Evolutionary conservation across 1,140 invertebrate genomes (phyloP), one percentile per base, ranked within the genome.

Genomic region (Camponotus vicinus): DNA sequence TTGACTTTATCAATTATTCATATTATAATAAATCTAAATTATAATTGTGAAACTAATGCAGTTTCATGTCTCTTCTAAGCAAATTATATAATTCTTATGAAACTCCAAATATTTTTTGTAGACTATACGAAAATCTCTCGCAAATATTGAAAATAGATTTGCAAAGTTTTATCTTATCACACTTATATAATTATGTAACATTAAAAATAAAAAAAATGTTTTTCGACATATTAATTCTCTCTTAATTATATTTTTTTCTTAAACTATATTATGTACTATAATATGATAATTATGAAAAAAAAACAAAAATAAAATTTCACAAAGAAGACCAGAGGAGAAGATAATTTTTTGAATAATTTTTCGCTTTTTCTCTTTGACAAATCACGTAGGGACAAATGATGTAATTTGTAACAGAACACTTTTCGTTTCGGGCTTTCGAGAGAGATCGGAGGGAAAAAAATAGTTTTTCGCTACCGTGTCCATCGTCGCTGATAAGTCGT

Each of bases 401-500:
- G 69, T 61, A 63, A 83, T 83, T 75, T 61, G 69, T 75, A 63
- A 73, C 49, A n/a, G 67, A 57, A 27, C 64, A 21, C 78, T 59
- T 70, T 57, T 80, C 64, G 45, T 70, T 63, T 61, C 69, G 21
- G 67, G 37, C 42, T 18, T 59, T 42, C 67, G 40, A 52, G 49
- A 52, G 49, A 52, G 49, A 45, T 73, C 55, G 55, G 37, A 32
- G 21, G 42, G 69, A 18, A 37, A 70, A 83, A 75, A 83, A 83
- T 83, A 83, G 69, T 75, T 73, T 75, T 70, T 37, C 69, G n/a
- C 69, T 75, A 61, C 69, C 69, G 45, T 63, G 79, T 83, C 79
- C 71, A 83, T 83, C 55, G 79, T 75, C 69, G 32, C 42, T 83
- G 79, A 83, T 83, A 83, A 83, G 79, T 83, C 79, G 55, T 49